Conservation (phyloP, 2,888 invertebrate genomes). For the Erannis defoliaria region DNA sequence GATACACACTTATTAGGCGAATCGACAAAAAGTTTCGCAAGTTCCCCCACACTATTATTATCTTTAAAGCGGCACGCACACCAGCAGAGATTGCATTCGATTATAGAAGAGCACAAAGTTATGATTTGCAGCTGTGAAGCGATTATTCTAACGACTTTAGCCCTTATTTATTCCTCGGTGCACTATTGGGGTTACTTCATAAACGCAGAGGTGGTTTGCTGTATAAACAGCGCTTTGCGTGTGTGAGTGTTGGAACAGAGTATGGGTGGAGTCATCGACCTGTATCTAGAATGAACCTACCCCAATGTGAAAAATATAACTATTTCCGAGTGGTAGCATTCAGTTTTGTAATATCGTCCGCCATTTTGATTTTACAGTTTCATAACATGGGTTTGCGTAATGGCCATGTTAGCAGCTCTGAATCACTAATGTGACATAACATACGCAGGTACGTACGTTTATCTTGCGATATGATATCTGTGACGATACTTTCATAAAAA, state of each 20-base stretch:
- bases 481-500: not conserved
- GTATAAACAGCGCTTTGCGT: constrained; percentile 52
- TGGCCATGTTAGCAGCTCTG: constrained; percentile 13
- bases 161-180: constrained; percentile 45
- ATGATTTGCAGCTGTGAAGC: constrained; percentile 43
- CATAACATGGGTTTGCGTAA: constrained; percentile 35
- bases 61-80: constrained; percentile 70
- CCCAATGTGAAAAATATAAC: constrained; percentile 76
- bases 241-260: constrained; percentile 48
- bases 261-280: constrained; percentile 74
- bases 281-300: constrained; percentile 75
- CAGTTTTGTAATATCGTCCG: constrained; percentile 54
- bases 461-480: not conserved
- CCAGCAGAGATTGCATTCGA: constrained; percentile 65
- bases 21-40: constrained; percentile 72
- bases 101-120: constrained; percentile 61
- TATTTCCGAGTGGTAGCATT: constrained; percentile 50
- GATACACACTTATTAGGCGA: constrained; percentile 57
- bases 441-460: constrained; percentile 14
- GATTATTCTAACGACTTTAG: constrained; percentile 39
- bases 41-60: constrained; percentile 76
- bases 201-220: constrained; percentile 32
- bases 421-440: constrained; percentile 22
- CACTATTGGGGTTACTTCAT: constrained; percentile 46
- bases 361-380: constrained; percentile 49